Evolutionary conservation across 2,113 vertebrate species (phyloP), one percentile per base, ranked within the genome.

Genomic region (Spheniscus mendiculus): DNA sequence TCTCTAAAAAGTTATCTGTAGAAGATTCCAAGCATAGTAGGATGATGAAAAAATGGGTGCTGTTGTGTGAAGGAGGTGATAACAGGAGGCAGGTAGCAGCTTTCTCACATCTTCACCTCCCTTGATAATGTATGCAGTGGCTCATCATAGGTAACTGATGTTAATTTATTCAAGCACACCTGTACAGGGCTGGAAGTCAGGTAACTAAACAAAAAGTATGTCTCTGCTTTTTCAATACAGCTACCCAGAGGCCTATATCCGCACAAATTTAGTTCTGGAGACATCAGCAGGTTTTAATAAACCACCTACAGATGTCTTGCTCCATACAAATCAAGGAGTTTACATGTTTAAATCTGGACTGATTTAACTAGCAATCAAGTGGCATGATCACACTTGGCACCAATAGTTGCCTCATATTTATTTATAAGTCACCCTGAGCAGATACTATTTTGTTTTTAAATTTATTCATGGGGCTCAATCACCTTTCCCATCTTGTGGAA

Each of bases 91-190:
- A 98, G 96, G 98, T 98, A 98, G 88, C 93, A 97, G 90, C 91
- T 96, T 95, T 97, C 93, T 97, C 93, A 59, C 97, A 98, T 97
- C 97, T 96, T 98, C 99, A 99, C 98, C 98, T 99, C 96, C 98
- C 88, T 95, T 97, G 99, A 97, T 99, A 99, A 99, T 99, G 97
- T 98, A 99, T 99, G 98, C 99, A 98, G 99, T 90, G 99, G 98
- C 98, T 99, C 98, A 97, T 99, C 99, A 98, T 97, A 98, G 98
- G 94, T 97, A 98, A 98, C 97, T 98, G 96, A 97, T 98, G 99
- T 97, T 99, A 99, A 99, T 99, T 98, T 99, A 99, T 99, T 98
- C 99, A 92, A 97, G 97, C 97, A 98, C 98, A 99, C 98, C 98
- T 99, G 98, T 96, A 98, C 42, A 96, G 96, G 89, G 93, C 88